These are phyloP conservation scores for Cheilosia soror DNA, from an alignment of 2,888 invertebrate genomes.

Conservation along the genomic window DNA sequence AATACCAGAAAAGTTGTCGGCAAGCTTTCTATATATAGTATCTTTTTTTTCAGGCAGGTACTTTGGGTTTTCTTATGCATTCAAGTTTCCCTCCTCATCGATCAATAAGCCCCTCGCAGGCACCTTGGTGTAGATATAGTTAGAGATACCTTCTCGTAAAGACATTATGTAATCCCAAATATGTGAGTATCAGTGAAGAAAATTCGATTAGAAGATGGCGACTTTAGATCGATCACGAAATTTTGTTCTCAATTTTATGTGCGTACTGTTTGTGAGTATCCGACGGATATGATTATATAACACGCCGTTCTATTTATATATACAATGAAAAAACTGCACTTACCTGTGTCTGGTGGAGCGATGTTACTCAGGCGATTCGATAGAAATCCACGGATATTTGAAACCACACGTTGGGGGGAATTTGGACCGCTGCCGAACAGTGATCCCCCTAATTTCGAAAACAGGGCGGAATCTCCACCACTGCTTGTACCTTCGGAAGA, in stretches of 20 bases:
- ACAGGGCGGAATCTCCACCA: conserved; percentile 86
- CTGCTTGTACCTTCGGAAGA: conserved; percentile 83
- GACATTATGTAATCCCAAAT: conserved; percentile 53
- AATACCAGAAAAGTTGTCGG: conserved; percentile 14
- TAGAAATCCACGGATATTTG: conserved; percentile 90
- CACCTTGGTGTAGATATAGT: conserved; percentile 32
- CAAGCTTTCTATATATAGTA: conserved; percentile 15
- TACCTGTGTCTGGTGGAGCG: conserved; percentile 90
- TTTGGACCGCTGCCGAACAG: conserved; percentile 88
- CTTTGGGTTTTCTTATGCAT: neutral
- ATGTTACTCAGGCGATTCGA: conserved; percentile 87
- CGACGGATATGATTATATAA: conserved; percentile 44
- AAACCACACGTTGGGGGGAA: conserved; percentile 89
- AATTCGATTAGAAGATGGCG: conserved; percentile 8
- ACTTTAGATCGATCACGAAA: conserved; percentile 43
- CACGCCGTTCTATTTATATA: conserved; percentile 30
- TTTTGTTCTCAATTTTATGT: neutral
- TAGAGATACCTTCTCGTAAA: neutral
- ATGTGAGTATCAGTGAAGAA: conserved; percentile 23
- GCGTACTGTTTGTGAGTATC: conserved; percentile 5
- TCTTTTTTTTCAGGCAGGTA: neutral
- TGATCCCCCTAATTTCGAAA: conserved; percentile 88
- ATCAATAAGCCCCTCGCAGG: conserved; percentile 59
- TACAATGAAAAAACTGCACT: conserved; percentile 78
- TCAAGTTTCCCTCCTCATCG: conserved; percentile 36